These are phyloP conservation scores for Belonocnema kinseyi DNA, from an alignment of 1,140 invertebrate species.

Conservation along the genomic window DNA sequence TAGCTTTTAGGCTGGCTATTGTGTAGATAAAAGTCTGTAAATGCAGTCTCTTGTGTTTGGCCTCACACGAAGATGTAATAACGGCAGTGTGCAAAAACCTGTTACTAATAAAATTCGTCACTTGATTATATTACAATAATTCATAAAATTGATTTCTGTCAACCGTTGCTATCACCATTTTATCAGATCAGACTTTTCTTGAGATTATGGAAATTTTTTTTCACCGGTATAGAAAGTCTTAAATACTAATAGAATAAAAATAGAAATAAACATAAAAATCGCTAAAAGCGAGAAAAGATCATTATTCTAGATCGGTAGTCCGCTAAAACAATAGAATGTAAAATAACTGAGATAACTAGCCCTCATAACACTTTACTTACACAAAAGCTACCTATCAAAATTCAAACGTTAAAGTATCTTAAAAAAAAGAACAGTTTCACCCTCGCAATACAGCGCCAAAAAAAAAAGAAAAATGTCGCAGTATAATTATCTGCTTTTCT, in stretches of 20 bases:
- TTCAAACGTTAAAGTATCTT: neutral
- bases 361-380: constrained; percentile 18
- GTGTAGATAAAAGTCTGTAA: neutral
- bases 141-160: constrained; percentile 7
- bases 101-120: constrained; percentile 9
- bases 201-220: constrained; percentile 22
- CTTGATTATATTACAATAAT: neutral
- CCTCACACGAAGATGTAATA: constrained; percentile 28
- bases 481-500: neutral
- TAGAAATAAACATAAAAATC: constrained; percentile 1
- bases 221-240: neutral
- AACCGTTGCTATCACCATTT: constrained; percentile 30
- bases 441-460: neutral
- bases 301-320: constrained; percentile 1
- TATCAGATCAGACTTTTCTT: constrained; percentile 23
- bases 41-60: constrained; percentile 29
- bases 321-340: constrained; percentile 15
- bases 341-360: constrained; percentile 17
- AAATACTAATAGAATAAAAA: neutral
- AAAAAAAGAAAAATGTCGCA: constrained; percentile 3
- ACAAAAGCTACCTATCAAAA: constrained; percentile 15
- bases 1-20: no score
- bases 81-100: constrained; percentile 15
- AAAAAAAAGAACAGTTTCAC: constrained; percentile 7
- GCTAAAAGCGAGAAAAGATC: neutral